phyloP scores from a whole-genome alignment of 2,888 invertebrate genomes.

The Melolontha melolontha region DNA sequence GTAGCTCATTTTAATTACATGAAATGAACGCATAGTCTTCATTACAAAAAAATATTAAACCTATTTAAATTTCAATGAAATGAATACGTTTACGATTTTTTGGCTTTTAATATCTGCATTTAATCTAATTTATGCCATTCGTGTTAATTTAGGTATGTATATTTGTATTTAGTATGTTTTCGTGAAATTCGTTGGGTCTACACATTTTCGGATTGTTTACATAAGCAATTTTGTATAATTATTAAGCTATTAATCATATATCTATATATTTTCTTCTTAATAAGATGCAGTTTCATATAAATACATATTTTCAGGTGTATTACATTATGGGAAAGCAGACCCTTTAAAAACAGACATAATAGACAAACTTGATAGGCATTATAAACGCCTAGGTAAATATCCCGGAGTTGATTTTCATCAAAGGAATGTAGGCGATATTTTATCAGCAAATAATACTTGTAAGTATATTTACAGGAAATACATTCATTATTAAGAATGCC shows the following conservation, averaged over 20 bases:
- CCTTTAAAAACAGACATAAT: slow-evolving; percentile 21
- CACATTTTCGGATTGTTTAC: not conserved
- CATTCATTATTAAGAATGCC: too few relatives aligned
- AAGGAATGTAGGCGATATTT: slow-evolving; percentile 23
- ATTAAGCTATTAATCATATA: too few relatives aligned
- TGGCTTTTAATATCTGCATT: slow-evolving; percentile 12
- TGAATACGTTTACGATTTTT: slow-evolving; percentile 28
- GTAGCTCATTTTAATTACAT: too few relatives aligned
- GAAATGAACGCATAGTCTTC: too few relatives aligned
- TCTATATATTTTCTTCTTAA: too few relatives aligned
- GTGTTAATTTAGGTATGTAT: slow-evolving; percentile 24
- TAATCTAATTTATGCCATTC: slow-evolving; percentile 10
- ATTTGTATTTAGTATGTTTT: not conserved
- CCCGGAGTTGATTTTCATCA: slow-evolving; percentile 3
- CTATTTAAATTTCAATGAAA: not conserved
- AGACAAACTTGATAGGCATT: slow-evolving; percentile 23
- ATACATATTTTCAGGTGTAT: slow-evolving; percentile 21
- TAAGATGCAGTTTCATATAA: too few relatives aligned
- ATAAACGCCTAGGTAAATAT: not conserved
- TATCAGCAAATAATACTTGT: slow-evolving; percentile 36
- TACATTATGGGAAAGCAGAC: slow-evolving; percentile 34
- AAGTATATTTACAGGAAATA: not conserved
- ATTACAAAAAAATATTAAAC: too few relatives aligned
- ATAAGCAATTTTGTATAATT: too few relatives aligned
- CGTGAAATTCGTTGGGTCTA: not conserved